A percentile compares a stretch with the other conserved stretches of the same genome.
These are phyloP conservation scores for Spheniscus mendiculus DNA, from an alignment of 2,113 vertebrate species.

Conservation along the genomic window DNA sequence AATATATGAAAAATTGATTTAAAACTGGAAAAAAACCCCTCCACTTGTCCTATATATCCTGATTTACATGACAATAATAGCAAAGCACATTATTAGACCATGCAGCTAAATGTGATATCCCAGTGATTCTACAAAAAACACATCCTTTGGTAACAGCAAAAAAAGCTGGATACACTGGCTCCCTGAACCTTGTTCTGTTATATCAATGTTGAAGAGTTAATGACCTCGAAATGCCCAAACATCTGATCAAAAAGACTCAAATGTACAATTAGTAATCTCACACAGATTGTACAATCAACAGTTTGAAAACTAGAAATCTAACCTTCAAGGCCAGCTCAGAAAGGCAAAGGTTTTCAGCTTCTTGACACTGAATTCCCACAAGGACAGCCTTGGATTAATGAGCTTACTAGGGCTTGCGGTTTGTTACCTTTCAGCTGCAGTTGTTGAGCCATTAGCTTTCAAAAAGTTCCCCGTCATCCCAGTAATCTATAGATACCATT, in stretches of 20 bases:
- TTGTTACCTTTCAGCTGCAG: background rate
- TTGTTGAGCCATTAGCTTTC: background rate
- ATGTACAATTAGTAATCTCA: background rate
- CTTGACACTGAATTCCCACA: background rate
- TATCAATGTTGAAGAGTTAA: background rate
- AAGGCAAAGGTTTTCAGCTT: background rate
- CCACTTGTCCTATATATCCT: background rate
- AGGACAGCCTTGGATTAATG: background rate
- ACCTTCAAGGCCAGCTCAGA: background rate
- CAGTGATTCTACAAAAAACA: background rate
- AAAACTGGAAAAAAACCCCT: background rate
- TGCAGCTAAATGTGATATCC: background rate
- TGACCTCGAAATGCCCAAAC: background rate
- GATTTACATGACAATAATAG: background rate
- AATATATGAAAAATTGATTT: background rate
- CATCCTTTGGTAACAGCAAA: background rate
- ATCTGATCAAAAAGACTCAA: background rate
- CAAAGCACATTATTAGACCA: background rate
- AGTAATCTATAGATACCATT: background rate
- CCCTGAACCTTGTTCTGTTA: background rate
- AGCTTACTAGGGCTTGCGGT: background rate
- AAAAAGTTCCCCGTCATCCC: background rate
- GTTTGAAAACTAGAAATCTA: background rate
- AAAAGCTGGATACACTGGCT: background rate
- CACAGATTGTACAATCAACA: background rate